Base-by-base conservation (phyloP, 2,113 vertebrate species). In the Psittacus erithacus region DNA sequence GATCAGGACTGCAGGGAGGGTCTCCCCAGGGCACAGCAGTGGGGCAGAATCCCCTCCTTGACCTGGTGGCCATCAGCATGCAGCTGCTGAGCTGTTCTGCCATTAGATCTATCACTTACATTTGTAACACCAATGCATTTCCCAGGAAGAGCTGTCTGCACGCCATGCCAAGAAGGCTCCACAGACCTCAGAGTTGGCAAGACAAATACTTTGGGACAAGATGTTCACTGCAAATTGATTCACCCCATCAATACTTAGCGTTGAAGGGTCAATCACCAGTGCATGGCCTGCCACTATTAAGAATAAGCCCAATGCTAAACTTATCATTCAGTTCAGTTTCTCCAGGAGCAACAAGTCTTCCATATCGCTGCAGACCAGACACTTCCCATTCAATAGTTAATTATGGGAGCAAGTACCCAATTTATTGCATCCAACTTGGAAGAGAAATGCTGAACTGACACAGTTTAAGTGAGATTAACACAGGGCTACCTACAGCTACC, bases 121-220 rank as follows among this genome's bases (percentile, higher is more conserved):
- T 31, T 11, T 1, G 83, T 7, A 6, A 15, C 15, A 1, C 20
- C 33, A 0, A 7, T 0, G 82, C 60, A 10, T 16, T 16, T 17
- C 57, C 65, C 41, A 1, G 55, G 53, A n/a, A 1, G 31, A 4
- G 43, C 3, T 24, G 46, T 11, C 28, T 10, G 3, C 6, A 3
- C 0, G 3, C 76, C 2, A 1, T 6, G 47, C 38, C n/a, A 22
- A 50, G 49, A 53, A 65, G 29, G 60, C 46, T 16, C 52, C 3
- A 3, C 52, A 41, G 31, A 9, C 62, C 68, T 10, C 2, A 1
- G 41, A 28, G 44, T 1, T 11, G 46, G 28, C 4, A 7, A 41
- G 41, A 65, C 57, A 86, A 65, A 77, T 23, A 24, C 8, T 1
- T 3, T 3, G 60, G 65, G 60, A 24, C 0, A 8, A 24, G 79